Percentiles rank a stretch among this genome's conserved stretches.
Conservation (phyloP, 2,888 invertebrate species). For the Perizoma affinitatum region DNA sequence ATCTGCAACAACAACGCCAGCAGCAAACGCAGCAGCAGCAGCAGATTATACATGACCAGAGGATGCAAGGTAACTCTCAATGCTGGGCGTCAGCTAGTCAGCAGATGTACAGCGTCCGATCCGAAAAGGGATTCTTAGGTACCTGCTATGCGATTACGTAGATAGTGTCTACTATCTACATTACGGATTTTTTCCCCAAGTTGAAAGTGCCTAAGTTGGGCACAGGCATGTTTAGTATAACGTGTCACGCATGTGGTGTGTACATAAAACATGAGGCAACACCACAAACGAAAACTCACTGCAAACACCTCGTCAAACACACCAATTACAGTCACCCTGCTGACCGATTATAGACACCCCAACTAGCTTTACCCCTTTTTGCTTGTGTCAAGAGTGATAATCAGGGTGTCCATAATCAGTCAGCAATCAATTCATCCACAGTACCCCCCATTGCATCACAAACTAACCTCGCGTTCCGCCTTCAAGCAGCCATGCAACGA, state of each 20-base stretch:
- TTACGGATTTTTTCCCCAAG: too few species aligned
- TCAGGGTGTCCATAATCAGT: constrained; percentile 46
- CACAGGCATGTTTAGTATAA: too few species aligned
- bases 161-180: too few species aligned
- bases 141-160: too few species aligned
- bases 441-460: constrained; percentile 30
- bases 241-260: too few species aligned
- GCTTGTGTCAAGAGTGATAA: background rate
- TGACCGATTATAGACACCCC: constrained; percentile 7
- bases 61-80: constrained; percentile 86
- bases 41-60: constrained; percentile 90
- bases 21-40: constrained; percentile 92
- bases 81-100: too few species aligned
- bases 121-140: too few species aligned
- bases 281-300: too few species aligned
- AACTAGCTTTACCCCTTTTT: background rate
- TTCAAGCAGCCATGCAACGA: constrained; percentile 75
- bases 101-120: too few species aligned
- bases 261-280: too few species aligned
- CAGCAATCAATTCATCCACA: constrained; percentile 44
- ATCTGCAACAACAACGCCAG: constrained; percentile 90
- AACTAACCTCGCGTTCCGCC: constrained; percentile 41
- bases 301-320: too few species aligned
- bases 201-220: too few species aligned
- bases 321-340: background rate